phyloP scores from a whole-genome alignment of 2,888 invertebrate species.

The Chydorus sphaericus region DNA sequence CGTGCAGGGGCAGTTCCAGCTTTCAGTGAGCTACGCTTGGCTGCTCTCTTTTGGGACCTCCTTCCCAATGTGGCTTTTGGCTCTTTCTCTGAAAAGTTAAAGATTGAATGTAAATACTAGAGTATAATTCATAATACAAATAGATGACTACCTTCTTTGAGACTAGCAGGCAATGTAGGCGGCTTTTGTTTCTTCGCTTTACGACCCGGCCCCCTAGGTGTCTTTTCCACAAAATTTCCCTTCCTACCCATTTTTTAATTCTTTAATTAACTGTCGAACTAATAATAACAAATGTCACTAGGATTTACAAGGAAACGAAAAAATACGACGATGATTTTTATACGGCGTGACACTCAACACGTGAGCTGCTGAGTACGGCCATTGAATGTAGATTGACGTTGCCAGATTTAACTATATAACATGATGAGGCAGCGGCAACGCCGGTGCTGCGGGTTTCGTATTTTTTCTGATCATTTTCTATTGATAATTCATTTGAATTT shows the following conservation, averaged over 20 bases:
- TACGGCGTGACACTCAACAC: too few relatives aligned
- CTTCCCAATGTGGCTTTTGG: slow-evolving; percentile 46
- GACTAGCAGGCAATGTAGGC: slow-evolving; percentile 46
- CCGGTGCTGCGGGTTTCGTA: too few relatives aligned
- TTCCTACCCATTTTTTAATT: slow-evolving; percentile 79
- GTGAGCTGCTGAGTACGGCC: too few relatives aligned
- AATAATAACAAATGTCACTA: too few relatives aligned
- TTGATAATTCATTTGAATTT: too few relatives aligned
- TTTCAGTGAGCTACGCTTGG: slow-evolving; percentile 34
- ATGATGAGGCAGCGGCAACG: too few relatives aligned
- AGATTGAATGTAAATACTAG: neutral
- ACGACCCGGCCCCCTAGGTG: slow-evolving; percentile 68
- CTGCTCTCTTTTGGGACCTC: slow-evolving; percentile 50
- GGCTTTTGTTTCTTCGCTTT: slow-evolving; percentile 76
- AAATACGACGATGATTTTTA: too few relatives aligned
- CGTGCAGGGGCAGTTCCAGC: slow-evolving; percentile 10
- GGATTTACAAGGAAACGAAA: too few relatives aligned
- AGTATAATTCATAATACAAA: neutral
- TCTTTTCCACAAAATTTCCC: slow-evolving; percentile 58
- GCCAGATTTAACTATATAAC: too few relatives aligned
- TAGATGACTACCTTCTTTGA: slow-evolving; percentile 31
- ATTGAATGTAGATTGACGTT: too few relatives aligned
- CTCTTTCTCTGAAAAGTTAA: slow-evolving; percentile 26
- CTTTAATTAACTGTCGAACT: too few relatives aligned
- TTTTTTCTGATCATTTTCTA: too few relatives aligned